Evolutionary conservation across 2,797 vertebrate genomes (phyloP).

Genomic region (Lates japonicus): DNA sequence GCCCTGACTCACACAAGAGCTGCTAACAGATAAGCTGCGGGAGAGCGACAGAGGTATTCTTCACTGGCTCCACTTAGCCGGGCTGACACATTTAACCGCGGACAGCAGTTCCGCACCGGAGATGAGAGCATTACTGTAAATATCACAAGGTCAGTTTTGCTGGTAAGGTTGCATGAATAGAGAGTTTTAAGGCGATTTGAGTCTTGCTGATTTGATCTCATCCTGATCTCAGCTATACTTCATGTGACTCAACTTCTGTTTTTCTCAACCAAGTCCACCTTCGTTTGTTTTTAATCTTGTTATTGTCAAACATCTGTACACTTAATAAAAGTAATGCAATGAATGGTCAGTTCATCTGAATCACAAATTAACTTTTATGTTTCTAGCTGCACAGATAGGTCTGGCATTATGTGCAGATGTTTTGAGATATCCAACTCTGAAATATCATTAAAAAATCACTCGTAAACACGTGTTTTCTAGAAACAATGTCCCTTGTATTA

Average conservation of each 20-base stretch:
- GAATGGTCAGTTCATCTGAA: not conserved
- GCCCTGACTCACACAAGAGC: conserved; percentile 73
- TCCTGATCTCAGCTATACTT: not conserved
- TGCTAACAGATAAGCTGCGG: conserved; percentile 74
- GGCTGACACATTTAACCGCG: conserved; percentile 52
- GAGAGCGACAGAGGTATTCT: conserved; percentile 54
- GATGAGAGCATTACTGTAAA: conserved; percentile 52
- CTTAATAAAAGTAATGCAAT: too few species aligned
- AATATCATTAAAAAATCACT: not conserved
- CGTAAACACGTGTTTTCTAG: not conserved
- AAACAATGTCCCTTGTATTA: not conserved
- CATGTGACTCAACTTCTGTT: conserved; percentile 2
- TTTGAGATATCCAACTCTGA: not conserved
- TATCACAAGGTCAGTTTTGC: conserved; percentile 55
- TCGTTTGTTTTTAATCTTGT: not conserved
- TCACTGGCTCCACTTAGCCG: conserved; percentile 46
- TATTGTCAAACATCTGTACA: not conserved
- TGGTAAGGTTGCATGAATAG: conserved; percentile 16
- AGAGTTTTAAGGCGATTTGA: conserved; percentile 15
- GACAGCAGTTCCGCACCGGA: conserved; percentile 27
- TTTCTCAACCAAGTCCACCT: not conserved
- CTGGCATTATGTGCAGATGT: not conserved
- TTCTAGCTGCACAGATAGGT: not conserved
- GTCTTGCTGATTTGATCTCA: not conserved
- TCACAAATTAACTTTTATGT: too few species aligned